Evolutionary conservation across 2,113 vertebrate species (phyloP).

Genomic region (Lonchura striata): DNA sequence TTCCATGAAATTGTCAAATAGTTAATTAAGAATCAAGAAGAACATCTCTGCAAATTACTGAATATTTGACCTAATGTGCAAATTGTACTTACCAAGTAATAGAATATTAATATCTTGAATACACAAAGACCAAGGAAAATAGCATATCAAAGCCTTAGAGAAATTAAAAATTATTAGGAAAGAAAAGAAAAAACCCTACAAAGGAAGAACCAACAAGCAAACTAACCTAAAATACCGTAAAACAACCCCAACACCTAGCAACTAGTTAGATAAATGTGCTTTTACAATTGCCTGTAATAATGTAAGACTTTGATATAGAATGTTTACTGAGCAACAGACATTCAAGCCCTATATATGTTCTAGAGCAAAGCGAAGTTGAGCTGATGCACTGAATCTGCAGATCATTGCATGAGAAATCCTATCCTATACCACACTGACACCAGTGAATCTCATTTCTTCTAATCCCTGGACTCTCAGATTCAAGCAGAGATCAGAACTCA

Average conservation of each 20-base stretch:
- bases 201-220: neutral
- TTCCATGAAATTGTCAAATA: neutral
- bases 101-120: neutral
- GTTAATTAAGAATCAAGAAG: neutral
- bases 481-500: neutral
- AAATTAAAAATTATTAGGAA: neutral
- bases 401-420: neutral
- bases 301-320: neutral
- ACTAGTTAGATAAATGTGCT: neutral
- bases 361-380: neutral
- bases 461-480: neutral
- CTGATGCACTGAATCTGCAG: neutral
- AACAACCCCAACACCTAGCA: neutral
- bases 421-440: neutral
- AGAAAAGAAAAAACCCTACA: neutral
- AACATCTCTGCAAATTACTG: neutral
- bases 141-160: neutral
- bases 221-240: accelerated
- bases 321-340: neutral
- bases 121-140: neutral
- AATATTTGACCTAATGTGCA: neutral
- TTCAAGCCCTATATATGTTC: neutral
- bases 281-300: neutral
- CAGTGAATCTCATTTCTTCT: neutral
- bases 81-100: neutral